phyloP scores from a whole-genome alignment of 2,888 invertebrate genomes.

The Gryllus longicercus region DNA sequence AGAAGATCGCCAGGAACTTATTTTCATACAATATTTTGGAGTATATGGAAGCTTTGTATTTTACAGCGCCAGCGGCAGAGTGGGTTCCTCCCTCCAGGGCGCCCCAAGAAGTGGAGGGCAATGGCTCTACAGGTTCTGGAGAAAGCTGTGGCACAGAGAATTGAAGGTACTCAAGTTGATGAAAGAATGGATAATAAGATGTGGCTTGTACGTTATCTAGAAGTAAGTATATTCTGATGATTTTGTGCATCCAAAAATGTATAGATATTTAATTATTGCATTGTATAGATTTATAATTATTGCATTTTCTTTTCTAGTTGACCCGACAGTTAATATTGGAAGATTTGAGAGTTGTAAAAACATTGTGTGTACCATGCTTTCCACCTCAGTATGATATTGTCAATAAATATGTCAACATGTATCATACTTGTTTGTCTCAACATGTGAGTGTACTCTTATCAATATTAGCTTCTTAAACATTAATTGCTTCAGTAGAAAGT shows the following conservation, averaged over 20 bases:
- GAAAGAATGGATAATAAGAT: conserved; percentile 86
- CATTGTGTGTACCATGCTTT: conserved; percentile 87
- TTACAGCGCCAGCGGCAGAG: conserved; percentile 69
- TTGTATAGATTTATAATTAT: background rate
- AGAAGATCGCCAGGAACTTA: too few relatives aligned
- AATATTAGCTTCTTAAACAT: too few relatives aligned
- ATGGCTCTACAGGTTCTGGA: conserved; percentile 80
- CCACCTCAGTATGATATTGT: conserved; percentile 93
- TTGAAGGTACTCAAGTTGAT: conserved; percentile 93
- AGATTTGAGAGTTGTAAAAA: conserved; percentile 86
- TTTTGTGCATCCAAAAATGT: background rate
- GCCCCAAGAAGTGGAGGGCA: conserved; percentile 88
- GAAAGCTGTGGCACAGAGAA: conserved; percentile 73
- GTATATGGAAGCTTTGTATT: background rate
- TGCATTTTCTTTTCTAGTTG: conserved; percentile 44
- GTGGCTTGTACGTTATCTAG: conserved; percentile 93
- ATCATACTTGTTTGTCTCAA: conserved; percentile 80
- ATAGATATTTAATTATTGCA: background rate
- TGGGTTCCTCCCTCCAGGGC: conserved; percentile 88
- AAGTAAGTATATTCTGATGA: conserved; percentile 48
- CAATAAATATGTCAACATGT: conserved; percentile 87
- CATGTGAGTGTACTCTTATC: conserved; percentile 57
- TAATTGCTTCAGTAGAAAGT: too few relatives aligned
- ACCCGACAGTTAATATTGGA: conserved; percentile 83
- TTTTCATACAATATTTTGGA: too few relatives aligned